Evolutionary conservation across 2,113 vertebrate species (phyloP).

Genomic region (Ramphastos sulfuratus): DNA sequence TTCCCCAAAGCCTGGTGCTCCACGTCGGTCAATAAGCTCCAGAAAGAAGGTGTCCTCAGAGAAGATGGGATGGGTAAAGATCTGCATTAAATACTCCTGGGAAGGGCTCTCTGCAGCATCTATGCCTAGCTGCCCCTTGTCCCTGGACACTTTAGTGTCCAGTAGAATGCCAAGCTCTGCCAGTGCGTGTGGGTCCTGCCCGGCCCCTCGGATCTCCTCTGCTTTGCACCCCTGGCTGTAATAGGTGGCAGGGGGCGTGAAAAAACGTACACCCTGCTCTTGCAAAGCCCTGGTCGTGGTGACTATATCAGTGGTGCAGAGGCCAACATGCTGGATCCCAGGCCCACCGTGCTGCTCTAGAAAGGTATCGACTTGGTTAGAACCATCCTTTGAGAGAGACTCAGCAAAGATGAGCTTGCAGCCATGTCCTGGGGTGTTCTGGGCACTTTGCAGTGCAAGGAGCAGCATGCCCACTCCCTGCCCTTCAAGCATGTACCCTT

Average conservation of each 20-base stretch:
- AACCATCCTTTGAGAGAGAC: constrained; percentile 75
- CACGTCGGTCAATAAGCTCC: constrained; percentile 91
- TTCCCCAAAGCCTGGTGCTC: constrained; percentile 88
- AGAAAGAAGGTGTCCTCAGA: constrained; percentile 91
- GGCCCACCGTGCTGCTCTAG: constrained; percentile 82
- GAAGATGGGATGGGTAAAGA: constrained; percentile 92
- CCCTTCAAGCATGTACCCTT: constrained; percentile 72
- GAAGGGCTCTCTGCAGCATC: not conserved
- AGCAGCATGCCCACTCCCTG: constrained; percentile 85
- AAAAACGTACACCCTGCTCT: constrained; percentile 77
- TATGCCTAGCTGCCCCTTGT: fast-evolving
- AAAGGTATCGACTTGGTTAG: constrained; percentile 90
- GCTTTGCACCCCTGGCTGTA: constrained; percentile 85
- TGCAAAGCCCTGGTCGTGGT: constrained; percentile 70
- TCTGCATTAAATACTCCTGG: constrained; percentile 83
- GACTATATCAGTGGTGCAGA: constrained; percentile 84
- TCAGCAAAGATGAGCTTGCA: constrained; percentile 91
- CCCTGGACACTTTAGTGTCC: constrained; percentile 72
- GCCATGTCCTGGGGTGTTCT: not conserved
- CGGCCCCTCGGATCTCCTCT: constrained; percentile 81
- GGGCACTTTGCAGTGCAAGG: constrained; percentile 76
- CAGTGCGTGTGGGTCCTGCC: constrained; percentile 78
- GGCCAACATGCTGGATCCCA: constrained; percentile 89
- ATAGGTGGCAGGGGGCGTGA: constrained; percentile 83
- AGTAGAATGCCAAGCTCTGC: constrained; percentile 86